Percentiles rank a stretch among this genome's conserved stretches.
Evolutionary conservation across 1,140 invertebrate species (phyloP).

Genomic region (Sipha flava): DNA sequence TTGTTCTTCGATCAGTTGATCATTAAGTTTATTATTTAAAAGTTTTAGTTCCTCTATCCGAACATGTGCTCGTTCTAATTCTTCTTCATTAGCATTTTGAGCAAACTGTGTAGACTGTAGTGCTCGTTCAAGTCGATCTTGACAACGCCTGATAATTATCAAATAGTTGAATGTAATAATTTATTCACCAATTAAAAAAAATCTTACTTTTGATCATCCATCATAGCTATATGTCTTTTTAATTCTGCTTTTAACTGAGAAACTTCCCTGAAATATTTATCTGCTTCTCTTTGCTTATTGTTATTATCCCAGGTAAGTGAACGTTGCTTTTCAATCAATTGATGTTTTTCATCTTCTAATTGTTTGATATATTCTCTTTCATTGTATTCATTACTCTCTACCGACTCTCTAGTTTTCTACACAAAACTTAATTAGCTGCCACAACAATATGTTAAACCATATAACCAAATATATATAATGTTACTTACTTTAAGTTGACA

Average conservation of each 20-base stretch:
- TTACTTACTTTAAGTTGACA: neutral
- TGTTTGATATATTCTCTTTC: slow-evolving; percentile 14
- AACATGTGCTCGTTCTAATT: slow-evolving; percentile 11
- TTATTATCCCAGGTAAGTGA: slow-evolving; percentile 11
- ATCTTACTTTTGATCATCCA: slow-evolving; percentile 24
- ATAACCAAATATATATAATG: too few relatives aligned
- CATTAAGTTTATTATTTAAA: slow-evolving; percentile 12
- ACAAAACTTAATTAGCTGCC: neutral
- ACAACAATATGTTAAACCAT: neutral
- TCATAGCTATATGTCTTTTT: neutral
- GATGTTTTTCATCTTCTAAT: slow-evolving; percentile 10
- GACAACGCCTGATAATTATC: neutral
- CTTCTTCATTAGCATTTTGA: slow-evolving; percentile 19
- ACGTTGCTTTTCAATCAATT: slow-evolving; percentile 6
- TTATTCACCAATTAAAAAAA: neutral
- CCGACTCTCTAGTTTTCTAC: slow-evolving; percentile 12
- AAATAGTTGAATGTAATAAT: neutral
- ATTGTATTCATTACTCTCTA: slow-evolving; percentile 16
- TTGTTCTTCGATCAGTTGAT: slow-evolving; percentile 5
- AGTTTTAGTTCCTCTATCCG: slow-evolving; percentile 26
- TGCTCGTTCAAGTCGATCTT: slow-evolving; percentile 2
- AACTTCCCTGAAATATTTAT: neutral
- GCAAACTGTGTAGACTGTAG: slow-evolving; percentile 25
- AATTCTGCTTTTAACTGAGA: slow-evolving; percentile 1
- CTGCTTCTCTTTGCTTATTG: neutral